Evolutionary conservation across 1,140 invertebrate species (phyloP).

Genomic region (Caenorhabditis elegans): DNA sequence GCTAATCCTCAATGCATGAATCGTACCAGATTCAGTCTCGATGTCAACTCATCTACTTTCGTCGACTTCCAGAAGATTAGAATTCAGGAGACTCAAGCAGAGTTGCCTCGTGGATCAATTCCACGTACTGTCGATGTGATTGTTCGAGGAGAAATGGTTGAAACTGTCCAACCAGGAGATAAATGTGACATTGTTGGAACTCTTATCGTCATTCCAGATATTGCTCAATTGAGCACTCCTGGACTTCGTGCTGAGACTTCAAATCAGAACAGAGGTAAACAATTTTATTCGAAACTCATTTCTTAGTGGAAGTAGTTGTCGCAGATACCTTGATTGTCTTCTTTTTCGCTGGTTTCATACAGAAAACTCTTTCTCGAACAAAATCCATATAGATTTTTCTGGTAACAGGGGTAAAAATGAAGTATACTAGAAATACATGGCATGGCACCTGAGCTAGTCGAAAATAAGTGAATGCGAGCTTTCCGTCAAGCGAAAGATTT

Average conservation of each 20-base stretch:
- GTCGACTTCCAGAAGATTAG: conserved; percentile 98
- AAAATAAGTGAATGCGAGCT: conserved; percentile 3
- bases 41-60: conserved; percentile 90
- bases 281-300: background rate
- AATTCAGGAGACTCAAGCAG: conserved; percentile 96
- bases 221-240: conserved; percentile 80
- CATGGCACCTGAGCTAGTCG: background rate
- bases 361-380: background rate
- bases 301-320: background rate
- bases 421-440: background rate
- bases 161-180: conserved; percentile 87
- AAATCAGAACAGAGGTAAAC: conserved; percentile 67
- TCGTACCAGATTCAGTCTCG: conserved; percentile 82
- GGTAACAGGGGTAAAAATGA: background rate
- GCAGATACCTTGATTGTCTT: conserved; percentile 1
- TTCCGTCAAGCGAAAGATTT: background rate
- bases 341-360: background rate
- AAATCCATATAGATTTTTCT: background rate
- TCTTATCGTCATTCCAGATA: conserved; percentile 94
- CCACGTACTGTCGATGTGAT: conserved; percentile 92
- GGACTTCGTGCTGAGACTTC: conserved; percentile 68
- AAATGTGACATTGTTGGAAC: conserved; percentile 93
- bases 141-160: conserved; percentile 91
- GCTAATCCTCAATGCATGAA: conserved; percentile 92
- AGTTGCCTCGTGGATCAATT: conserved; percentile 92